phyloP scores from a whole-genome alignment of 2,113 vertebrate species.

The Glaucidium brasilianum region DNA sequence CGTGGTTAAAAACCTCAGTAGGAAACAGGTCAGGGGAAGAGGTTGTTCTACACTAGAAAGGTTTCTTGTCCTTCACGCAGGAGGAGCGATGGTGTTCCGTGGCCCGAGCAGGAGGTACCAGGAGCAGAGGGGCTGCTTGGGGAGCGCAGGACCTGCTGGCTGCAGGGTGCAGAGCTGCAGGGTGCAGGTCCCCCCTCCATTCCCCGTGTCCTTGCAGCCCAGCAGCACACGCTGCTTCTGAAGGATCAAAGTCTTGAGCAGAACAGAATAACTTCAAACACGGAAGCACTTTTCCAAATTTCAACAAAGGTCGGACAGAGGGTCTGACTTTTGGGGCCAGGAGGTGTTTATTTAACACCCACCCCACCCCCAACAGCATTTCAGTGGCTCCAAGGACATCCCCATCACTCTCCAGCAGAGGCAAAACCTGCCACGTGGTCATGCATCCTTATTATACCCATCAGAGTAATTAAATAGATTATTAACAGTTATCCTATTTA shows the following conservation, averaged over 20 bases:
- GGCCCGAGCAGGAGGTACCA: not conserved
- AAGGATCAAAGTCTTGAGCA: not conserved
- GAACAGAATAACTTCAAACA: not conserved
- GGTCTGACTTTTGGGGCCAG: not conserved
- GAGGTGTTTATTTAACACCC: not conserved
- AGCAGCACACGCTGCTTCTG: not conserved
- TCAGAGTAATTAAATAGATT: not conserved
- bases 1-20: not conserved
- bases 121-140: not conserved
- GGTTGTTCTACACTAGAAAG: not conserved
- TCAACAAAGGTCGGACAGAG: not conserved
- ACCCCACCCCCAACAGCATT: not conserved
- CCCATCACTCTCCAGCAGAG: not conserved
- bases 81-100: not conserved
- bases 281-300: not conserved
- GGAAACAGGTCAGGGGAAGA: not conserved
- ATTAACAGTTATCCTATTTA: not conserved
- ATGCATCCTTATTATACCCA: not conserved
- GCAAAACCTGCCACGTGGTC: not conserved
- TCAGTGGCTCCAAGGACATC: not conserved
- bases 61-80: not conserved
- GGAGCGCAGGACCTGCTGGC: not conserved
- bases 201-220: not conserved
- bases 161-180: not conserved
- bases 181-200: too few relatives aligned